phyloP scores from a whole-genome alignment of 64 coral and sea anemone species.

The Actinia equina region DNA sequence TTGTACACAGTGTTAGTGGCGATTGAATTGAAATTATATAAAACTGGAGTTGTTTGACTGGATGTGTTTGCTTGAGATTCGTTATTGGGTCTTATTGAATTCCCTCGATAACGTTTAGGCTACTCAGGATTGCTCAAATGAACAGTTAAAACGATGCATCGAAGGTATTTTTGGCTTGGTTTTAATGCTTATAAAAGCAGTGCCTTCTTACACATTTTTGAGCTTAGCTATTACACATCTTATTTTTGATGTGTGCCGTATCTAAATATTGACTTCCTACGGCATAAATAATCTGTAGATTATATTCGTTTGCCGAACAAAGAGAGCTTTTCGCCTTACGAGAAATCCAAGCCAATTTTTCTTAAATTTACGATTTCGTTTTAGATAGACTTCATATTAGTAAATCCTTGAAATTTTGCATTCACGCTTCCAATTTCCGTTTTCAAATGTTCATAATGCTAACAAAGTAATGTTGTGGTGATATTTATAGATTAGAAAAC shows the following conservation, averaged over 20 bases:
- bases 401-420: conserved; percentile 1
- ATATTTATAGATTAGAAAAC: not conserved
- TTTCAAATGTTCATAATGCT: not conserved
- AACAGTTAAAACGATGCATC: not conserved
- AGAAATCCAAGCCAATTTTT: not conserved
- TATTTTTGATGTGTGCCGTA: not conserved
- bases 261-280: not conserved
- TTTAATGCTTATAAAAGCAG: not conserved
- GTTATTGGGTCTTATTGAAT: not conserved
- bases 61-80: not conserved
- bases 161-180: not conserved
- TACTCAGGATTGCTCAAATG: not conserved
- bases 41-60: not conserved
- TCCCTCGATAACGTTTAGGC: not conserved
- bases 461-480: not conserved
- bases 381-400: not conserved
- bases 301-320: not conserved
- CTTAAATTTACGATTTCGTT: not conserved
- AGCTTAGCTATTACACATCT: not conserved
- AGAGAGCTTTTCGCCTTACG: not conserved
- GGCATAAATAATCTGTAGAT: not conserved
- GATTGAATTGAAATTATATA: not conserved
- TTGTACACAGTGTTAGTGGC: not conserved
- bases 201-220: not conserved
- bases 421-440: conserved; percentile 5